These are phyloP conservation scores for Rhingia rostrata DNA, from an alignment of 2,888 invertebrate genomes.

Conservation along the genomic window DNA sequence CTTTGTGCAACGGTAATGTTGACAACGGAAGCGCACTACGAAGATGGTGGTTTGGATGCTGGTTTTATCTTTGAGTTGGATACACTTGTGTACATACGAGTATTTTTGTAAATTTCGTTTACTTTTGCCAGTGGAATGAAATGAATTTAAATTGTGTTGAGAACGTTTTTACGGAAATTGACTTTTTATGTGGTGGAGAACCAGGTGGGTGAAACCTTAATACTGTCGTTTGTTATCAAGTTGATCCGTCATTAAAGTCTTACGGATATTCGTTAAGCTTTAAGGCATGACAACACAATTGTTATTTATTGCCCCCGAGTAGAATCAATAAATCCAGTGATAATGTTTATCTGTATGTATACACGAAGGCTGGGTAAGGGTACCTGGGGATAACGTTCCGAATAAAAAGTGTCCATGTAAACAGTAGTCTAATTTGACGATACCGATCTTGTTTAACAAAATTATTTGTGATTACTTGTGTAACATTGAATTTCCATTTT, in stretches of 20 bases:
- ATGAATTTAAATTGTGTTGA: conserved; percentile 22
- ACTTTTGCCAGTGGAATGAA: conserved; percentile 1
- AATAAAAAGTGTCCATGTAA: conserved; percentile 1
- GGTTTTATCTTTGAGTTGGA: conserved; percentile 40
- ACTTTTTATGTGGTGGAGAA: conserved; percentile 35
- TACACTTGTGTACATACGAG: too few species aligned
- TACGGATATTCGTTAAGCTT: conserved; percentile 13
- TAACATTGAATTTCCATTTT: too few species aligned
- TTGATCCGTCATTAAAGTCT: conserved; percentile 9
- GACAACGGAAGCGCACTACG: conserved; percentile 16
- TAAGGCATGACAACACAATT: background rate
- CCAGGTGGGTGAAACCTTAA: conserved; percentile 37
- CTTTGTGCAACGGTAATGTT: conserved; percentile 62
- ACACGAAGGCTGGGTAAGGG: background rate
- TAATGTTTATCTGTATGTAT: conserved; percentile 5
- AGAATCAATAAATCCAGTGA: background rate
- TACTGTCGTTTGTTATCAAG: conserved; percentile 19
- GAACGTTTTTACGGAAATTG: conserved; percentile 51
- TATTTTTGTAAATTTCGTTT: conserved; percentile 15
- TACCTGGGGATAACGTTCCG: background rate
- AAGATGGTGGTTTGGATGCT: conserved; percentile 26
- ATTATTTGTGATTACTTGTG: background rate
- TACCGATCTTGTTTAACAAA: background rate
- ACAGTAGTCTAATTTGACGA: background rate
- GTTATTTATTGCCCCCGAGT: background rate